phyloP scores from a whole-genome alignment of 2,888 invertebrate genomes.

The Drosophila fulvimacula region DNA sequence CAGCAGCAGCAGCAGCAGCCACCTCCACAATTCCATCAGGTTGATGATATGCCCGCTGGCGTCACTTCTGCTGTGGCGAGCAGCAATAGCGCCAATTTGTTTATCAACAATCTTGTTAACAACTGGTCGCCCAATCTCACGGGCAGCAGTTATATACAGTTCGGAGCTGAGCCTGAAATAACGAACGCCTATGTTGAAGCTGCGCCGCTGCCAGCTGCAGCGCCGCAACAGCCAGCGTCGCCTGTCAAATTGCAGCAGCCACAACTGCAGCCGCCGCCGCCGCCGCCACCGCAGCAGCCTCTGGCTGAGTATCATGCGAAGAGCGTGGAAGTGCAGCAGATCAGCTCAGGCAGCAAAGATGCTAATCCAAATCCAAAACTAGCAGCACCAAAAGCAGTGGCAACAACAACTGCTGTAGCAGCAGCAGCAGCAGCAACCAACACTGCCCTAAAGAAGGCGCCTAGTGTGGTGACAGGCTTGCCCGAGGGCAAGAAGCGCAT shows the following conservation, averaged over 20 bases:
- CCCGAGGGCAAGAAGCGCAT: constrained; percentile 86
- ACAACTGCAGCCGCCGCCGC: constrained; percentile 4
- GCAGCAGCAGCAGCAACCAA: constrained; percentile 29
- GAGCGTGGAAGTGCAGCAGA: constrained; percentile 15
- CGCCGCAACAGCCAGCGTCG: constrained; percentile 18
- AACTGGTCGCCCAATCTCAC: constrained; percentile 84
- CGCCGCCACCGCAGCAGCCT: constrained; percentile 7
- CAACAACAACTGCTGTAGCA: constrained; percentile 26
- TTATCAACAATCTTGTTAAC: constrained; percentile 83
- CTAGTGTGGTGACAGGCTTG: constrained; percentile 43
- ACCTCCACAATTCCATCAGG: constrained; percentile 42
- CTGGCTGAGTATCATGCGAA: constrained; percentile 30
- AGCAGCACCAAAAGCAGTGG: constrained; percentile 27
- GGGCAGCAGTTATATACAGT: constrained; percentile 82
- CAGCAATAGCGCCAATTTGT: constrained; percentile 77
- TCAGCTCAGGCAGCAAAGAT: constrained; percentile 13
- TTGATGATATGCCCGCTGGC: constrained; percentile 48
- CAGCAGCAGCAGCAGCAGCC: constrained; percentile 26
- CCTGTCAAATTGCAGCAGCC: constrained; percentile 35
- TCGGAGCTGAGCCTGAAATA: constrained; percentile 63
- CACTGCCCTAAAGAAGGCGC: constrained; percentile 52
- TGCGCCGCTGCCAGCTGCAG: constrained; percentile 16
- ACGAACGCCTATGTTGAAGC: constrained; percentile 37
- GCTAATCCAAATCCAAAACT: constrained; percentile 9
- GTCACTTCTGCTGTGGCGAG: constrained; percentile 27